Evolutionary conservation across 2,797 vertebrate genomes (phyloP).

Genomic region (Austrolebias charrua): DNA sequence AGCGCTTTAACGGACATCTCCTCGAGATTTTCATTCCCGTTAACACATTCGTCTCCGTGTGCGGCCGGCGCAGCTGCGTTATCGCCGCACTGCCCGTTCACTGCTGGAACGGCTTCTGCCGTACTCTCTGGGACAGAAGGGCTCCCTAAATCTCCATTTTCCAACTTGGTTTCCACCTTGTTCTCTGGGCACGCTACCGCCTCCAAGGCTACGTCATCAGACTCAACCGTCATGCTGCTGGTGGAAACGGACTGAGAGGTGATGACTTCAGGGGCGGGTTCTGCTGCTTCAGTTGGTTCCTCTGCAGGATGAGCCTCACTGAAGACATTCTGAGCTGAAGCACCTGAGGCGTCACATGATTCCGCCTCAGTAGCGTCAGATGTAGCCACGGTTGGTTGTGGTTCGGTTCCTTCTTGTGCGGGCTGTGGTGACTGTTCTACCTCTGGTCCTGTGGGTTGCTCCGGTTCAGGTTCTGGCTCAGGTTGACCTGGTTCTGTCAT

Average conservation of each 20-base stretch:
- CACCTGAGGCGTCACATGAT: constrained; percentile 19
- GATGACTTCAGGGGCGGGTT: constrained; percentile 72
- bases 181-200: constrained; percentile 42
- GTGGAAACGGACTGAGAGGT: constrained; percentile 71
- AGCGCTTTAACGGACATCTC: constrained; percentile 62
- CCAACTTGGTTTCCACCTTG: constrained; percentile 60
- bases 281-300: constrained; percentile 44
- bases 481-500: neutral
- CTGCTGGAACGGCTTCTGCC: constrained; percentile 42
- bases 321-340: constrained; percentile 19
- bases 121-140: constrained; percentile 46
- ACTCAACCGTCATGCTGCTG: constrained; percentile 48
- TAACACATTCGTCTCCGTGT: constrained; percentile 69
- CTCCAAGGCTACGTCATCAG: constrained; percentile 34
- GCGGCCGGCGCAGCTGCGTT: constrained; percentile 22
- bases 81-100: constrained; percentile 70
- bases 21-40: constrained; percentile 65
- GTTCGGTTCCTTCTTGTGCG: constrained; percentile 30
- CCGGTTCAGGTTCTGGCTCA: constrained; percentile 23
- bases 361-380: constrained; percentile 32
- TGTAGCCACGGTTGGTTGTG: constrained; percentile 20
- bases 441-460: constrained; percentile 27
- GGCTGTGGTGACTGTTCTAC: constrained; percentile 18
- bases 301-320: constrained; percentile 25
- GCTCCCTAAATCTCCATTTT: constrained; percentile 73